Evolutionary conservation across 1,140 invertebrate species (phyloP).

Genomic region (Drosophila lowei): DNA sequence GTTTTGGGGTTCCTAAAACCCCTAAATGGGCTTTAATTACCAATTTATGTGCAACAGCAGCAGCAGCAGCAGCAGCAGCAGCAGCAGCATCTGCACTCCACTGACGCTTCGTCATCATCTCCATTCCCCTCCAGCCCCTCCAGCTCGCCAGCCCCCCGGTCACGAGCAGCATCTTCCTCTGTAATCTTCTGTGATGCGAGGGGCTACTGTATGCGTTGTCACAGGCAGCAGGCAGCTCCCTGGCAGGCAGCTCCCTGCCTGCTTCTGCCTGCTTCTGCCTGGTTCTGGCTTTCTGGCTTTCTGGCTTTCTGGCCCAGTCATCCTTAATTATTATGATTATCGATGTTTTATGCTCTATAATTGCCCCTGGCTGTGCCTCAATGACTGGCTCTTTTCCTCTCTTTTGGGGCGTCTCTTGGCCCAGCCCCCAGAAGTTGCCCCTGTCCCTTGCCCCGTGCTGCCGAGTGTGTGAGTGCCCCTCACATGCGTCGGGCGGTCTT

Average conservation of each 20-base stretch:
- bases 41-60: conserved; percentile 58
- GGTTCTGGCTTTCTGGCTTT: neutral
- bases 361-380: conserved; percentile 60
- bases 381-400: conserved; percentile 48
- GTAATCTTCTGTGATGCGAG: conserved; percentile 29
- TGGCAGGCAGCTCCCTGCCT: conserved; percentile 10
- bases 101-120: conserved; percentile 57
- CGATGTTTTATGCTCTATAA: conserved; percentile 81
- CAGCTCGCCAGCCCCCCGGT: no score
- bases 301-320: conserved; percentile 66
- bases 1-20: conserved; percentile 32
- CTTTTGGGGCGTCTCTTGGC: conserved; percentile 58
- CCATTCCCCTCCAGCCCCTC: conserved; percentile 31
- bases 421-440: conserved; percentile 40
- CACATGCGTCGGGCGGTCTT: neutral
- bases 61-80: conserved; percentile 6
- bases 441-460: neutral
- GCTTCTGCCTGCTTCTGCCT: conserved; percentile 1
- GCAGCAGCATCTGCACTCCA: conserved; percentile 25
- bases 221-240: conserved; percentile 48
- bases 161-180: conserved; percentile 16
- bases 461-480: conserved; percentile 11
- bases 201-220: conserved; percentile 67
- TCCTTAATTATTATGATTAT: conserved; percentile 82
- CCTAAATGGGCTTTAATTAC: conserved; percentile 68